Conservation (phyloP, 2,888 invertebrate genomes). For the Stegophylla sp. region DNA sequence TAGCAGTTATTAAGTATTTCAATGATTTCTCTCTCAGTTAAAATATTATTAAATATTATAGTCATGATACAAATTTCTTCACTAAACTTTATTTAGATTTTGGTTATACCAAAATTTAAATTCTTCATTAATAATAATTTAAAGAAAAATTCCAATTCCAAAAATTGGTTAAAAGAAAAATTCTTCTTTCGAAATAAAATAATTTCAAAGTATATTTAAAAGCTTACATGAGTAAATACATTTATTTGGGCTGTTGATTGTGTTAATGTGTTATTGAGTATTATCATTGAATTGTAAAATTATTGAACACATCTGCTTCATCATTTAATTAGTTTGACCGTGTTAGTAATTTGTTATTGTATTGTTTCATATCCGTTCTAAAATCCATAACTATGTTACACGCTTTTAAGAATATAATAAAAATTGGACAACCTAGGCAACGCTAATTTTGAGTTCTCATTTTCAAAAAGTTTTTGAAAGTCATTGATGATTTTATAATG, state of each 20-base stretch:
- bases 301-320: not conserved
- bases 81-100: too few species aligned
- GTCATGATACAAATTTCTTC: too few species aligned
- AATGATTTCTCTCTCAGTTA: too few species aligned
- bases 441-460: not conserved
- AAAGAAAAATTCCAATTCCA: too few species aligned
- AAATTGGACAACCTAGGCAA: not conserved
- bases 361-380: slow-evolving; percentile 50
- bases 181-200: too few species aligned
- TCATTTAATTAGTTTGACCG: slow-evolving; percentile 11
- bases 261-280: not conserved
- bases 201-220: too few species aligned
- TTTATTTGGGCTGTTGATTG: not conserved
- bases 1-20: too few species aligned
- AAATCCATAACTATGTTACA: not conserved
- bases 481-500: not conserved
- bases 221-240: too few species aligned
- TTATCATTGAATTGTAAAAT: not conserved
- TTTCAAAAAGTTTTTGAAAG: not conserved
- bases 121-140: too few species aligned
- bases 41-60: too few species aligned
- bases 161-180: too few species aligned
- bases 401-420: not conserved
- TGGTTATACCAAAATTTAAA: too few species aligned
- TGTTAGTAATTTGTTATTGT: slow-evolving; percentile 19